Conservation (phyloP, 2,888 invertebrate species). For the Ditula angustiorana region DNA sequence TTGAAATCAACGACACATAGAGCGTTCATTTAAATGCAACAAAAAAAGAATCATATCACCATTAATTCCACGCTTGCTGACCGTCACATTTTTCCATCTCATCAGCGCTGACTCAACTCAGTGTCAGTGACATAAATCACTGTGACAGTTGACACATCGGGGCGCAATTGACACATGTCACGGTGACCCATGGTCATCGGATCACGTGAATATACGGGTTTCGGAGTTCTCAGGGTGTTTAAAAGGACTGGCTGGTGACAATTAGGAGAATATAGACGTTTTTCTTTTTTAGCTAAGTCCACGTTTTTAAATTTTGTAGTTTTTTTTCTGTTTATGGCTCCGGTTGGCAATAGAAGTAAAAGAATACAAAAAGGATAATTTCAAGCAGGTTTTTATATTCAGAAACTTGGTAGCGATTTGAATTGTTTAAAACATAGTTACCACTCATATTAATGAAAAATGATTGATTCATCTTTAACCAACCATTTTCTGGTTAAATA, state of each 20-base stretch:
- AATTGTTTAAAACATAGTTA: too few species aligned
- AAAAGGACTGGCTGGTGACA: conserved; percentile 29
- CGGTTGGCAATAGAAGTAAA: too few species aligned
- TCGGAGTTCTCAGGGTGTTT: conserved; percentile 17
- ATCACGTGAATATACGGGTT: conserved; percentile 2
- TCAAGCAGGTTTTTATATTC: too few species aligned
- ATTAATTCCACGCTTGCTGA: conserved; percentile 18
- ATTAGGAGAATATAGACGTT: conserved; percentile 6
- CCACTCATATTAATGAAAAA: too few species aligned
- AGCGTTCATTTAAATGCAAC: neutral
- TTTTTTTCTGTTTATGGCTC: too few species aligned
- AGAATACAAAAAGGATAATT: too few species aligned
- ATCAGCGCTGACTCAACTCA: conserved; percentile 21
- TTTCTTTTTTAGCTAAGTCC: too few species aligned
- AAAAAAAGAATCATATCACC: conserved; percentile 6
- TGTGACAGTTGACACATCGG: conserved; percentile 36
- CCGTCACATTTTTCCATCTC: conserved; percentile 31
- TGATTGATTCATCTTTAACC: too few species aligned
- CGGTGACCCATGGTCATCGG: conserved; percentile 30
- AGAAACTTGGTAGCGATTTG: too few species aligned
- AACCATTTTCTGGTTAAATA: too few species aligned
- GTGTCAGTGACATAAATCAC: conserved; percentile 38
- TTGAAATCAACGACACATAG: neutral
- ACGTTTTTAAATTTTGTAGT: too few species aligned
- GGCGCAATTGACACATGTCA: conserved; percentile 36